phyloP scores from a whole-genome alignment of 2,797 vertebrate genomes.

The Esox lucius region DNA sequence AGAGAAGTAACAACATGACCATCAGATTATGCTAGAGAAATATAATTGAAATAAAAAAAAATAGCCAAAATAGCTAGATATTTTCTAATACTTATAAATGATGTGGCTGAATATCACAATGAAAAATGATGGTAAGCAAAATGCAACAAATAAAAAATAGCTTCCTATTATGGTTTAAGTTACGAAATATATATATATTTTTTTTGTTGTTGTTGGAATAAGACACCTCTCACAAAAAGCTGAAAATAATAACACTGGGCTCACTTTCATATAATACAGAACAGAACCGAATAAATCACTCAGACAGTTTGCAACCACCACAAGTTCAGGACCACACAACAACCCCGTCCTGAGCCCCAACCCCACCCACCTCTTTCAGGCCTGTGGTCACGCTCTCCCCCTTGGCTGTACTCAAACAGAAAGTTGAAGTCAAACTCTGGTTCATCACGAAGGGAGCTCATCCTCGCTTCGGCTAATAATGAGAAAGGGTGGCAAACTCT shows the following conservation, averaged over 20 bases:
- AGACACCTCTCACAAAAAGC: no score
- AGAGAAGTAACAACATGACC: neutral
- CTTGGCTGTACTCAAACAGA: slow-evolving; percentile 85
- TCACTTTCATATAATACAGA: neutral
- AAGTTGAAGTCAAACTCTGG: slow-evolving; percentile 87
- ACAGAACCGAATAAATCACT: neutral
- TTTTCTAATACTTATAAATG: neutral
- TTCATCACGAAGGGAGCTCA: slow-evolving; percentile 81
- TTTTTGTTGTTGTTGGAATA: no score
- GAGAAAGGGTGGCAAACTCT: neutral
- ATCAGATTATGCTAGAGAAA: neutral
- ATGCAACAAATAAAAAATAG: neutral
- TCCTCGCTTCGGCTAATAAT: slow-evolving; percentile 47
- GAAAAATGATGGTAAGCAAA: neutral
- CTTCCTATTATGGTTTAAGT: no score
- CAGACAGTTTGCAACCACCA: neutral
- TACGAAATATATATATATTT: no score
- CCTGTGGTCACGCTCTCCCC: slow-evolving; percentile 52
- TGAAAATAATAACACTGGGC: neutral
- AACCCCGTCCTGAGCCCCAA: neutral
- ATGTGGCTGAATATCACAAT: neutral
- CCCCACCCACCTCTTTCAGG: slow-evolving; percentile 12
- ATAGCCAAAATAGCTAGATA: neutral
- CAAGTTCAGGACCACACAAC: neutral
- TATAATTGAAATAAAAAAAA: neutral